Percentiles rank a stretch among this genome's conserved stretches.
Evolutionary conservation across 2,888 invertebrate species (phyloP).

Genomic region (Lacanobia oleracea): DNA sequence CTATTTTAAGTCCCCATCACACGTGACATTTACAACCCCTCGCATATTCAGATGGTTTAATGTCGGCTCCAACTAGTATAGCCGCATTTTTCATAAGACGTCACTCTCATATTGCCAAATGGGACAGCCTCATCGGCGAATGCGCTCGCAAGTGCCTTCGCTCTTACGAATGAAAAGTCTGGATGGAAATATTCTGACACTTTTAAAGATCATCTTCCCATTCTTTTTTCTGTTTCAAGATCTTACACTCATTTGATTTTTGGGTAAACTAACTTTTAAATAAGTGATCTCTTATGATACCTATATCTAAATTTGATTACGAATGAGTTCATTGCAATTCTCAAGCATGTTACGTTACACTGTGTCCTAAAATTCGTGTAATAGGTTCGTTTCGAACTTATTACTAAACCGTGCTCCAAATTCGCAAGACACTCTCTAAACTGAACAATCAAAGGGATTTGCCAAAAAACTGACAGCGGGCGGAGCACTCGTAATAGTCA

Average conservation of each 20-base stretch:
- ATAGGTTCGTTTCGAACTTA: too few species aligned
- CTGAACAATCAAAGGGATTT: too few species aligned
- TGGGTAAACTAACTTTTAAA: too few species aligned
- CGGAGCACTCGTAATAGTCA: too few species aligned
- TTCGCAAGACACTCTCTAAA: too few species aligned
- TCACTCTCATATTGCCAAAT: slow-evolving; percentile 75
- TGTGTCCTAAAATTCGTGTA: too few species aligned
- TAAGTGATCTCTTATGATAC: too few species aligned
- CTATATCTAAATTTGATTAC: too few species aligned
- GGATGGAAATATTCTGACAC: slow-evolving; percentile 18
- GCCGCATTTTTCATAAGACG: slow-evolving; percentile 84
- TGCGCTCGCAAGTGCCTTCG: slow-evolving; percentile 60
- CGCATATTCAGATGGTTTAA: slow-evolving; percentile 86
- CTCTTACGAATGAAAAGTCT: slow-evolving; percentile 31
- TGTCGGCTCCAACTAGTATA: slow-evolving; percentile 77
- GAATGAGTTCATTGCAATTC: too few species aligned
- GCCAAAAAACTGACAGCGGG: too few species aligned
- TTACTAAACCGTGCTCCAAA: too few species aligned
- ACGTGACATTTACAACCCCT: slow-evolving; percentile 81
- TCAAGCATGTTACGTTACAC: too few species aligned
- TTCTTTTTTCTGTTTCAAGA: not conserved
- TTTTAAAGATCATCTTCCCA: slow-evolving; percentile 8
- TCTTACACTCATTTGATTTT: not conserved
- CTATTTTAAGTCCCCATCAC: slow-evolving; percentile 77
- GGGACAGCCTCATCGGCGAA: slow-evolving; percentile 68